Conservation (phyloP, 1,140 invertebrate genomes). For the Nasonia longicornis region DNA sequence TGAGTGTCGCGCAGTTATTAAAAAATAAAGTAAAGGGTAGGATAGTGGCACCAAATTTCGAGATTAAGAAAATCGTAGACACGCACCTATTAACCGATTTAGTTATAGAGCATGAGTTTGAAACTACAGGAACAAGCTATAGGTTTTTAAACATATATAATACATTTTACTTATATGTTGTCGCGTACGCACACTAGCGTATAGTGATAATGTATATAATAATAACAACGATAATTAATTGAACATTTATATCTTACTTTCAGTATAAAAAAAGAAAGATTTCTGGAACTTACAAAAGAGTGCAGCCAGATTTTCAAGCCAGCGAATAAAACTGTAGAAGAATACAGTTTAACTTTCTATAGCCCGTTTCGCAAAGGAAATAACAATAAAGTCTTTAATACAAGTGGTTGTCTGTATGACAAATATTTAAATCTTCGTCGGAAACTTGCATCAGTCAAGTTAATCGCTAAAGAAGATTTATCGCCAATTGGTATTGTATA, state of each 20-base stretch:
- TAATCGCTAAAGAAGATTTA: not conserved
- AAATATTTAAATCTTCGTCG: constrained; percentile 4
- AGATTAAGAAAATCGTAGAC: not conserved
- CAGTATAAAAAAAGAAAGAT: not conserved
- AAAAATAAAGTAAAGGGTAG: too few species aligned
- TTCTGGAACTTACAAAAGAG: not conserved
- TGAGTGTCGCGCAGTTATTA: too few species aligned
- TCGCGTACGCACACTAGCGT: too few species aligned
- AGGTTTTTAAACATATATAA: not conserved
- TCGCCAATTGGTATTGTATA: not conserved
- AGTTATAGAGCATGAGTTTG: not conserved
- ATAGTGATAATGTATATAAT: not conserved
- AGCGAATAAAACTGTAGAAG: not conserved
- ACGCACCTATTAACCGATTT: not conserved
- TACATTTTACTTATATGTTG: not conserved
- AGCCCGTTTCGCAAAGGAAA: not conserved
- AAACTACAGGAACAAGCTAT: not conserved
- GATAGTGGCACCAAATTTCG: too few species aligned
- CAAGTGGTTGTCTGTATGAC: not conserved
- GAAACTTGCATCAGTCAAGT: not conserved
- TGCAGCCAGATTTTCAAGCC: not conserved
- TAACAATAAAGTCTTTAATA: not conserved
- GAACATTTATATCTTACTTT: not conserved
- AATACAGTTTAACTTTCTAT: not conserved
- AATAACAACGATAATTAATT: not conserved